Evolutionary conservation across 2,888 invertebrate species (phyloP).

Genomic region (Acronicta alni): DNA sequence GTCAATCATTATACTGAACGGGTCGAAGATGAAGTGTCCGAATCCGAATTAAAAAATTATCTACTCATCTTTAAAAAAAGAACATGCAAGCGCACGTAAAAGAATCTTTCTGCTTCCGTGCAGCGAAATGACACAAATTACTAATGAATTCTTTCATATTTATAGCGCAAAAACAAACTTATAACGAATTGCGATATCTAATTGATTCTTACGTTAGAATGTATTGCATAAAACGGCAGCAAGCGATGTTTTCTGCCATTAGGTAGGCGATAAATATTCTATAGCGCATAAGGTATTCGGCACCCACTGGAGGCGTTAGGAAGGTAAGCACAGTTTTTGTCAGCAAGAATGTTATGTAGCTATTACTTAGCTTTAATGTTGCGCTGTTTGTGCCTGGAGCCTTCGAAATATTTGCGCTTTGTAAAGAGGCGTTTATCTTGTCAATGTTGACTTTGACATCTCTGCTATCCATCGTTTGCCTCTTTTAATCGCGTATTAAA

Average conservation of each 20-base stretch:
- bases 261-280: slow-evolving; percentile 47
- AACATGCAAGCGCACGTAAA: slow-evolving; percentile 15
- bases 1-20: no score
- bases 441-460: not conserved
- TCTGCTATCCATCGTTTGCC: not conserved
- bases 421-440: slow-evolving; percentile 33
- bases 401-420: slow-evolving; percentile 37
- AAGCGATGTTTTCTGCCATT: slow-evolving; percentile 53
- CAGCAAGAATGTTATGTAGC: slow-evolving; percentile 30
- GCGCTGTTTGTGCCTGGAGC: slow-evolving; percentile 16
- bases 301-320: slow-evolving; percentile 43
- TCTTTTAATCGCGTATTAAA: not conserved
- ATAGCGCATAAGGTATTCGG: slow-evolving; percentile 42
- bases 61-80: not conserved
- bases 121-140: slow-evolving; percentile 40
- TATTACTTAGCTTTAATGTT: slow-evolving; percentile 39
- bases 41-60: not conserved
- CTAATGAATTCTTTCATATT: slow-evolving; percentile 38
- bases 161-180: slow-evolving; percentile 36
- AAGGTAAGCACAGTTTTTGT: slow-evolving; percentile 43
- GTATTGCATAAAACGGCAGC: slow-evolving; percentile 38
- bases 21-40: no score
- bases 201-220: slow-evolving; percentile 39
- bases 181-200: slow-evolving; percentile 20
- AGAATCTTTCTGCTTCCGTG: slow-evolving; percentile 13